Base-by-base conservation (phyloP, 2,797 vertebrate genomes). In the Bradypus variegatus region DNA sequence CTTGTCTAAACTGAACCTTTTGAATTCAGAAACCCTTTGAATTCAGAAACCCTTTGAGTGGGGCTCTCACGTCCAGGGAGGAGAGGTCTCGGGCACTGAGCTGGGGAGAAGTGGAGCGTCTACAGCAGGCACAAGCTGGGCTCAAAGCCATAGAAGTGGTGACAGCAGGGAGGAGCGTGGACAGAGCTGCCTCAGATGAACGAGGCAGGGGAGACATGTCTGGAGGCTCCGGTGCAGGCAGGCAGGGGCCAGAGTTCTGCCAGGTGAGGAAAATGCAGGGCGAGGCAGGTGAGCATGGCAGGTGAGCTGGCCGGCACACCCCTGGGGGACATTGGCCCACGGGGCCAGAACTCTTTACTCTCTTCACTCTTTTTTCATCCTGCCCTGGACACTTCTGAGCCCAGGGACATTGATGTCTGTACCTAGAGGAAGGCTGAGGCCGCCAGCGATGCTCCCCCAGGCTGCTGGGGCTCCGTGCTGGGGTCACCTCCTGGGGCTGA, bases 1-100 rank as follows among this genome's bases (percentile, higher is more conserved):
- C 84, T 89, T 89, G 72, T 94, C 72, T 76, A 76, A 93, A 80
- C 0, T 0, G 80, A 92, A 60, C 13, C 0, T 33, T 95, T 77
- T 73, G 70, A 80, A 82, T 69, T 75, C 29, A 77, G 53, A 87
- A 92, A 60, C 10, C 0, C n/a, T 95, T 77, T 73, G 65, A 73
- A 82, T 64, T 75, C 25, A 77, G 53, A 87, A 48, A 36, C 48
- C 48, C 36, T 88, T 92, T 91, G 82, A 89, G 50, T 36, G 38
- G 50, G 81, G 3, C 75, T 60, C 58, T 86, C 86, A 67, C 69
- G 29, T 81, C 41, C 18, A 45, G 75, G 79, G 58, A 81, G n/a
- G 80, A 10, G 27, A 50, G 50, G 18, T 3, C 29, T 18, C 6
- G 19, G 79, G 64, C 29, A 36, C 18, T 5, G 33, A 76, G 27